Evolutionary conservation across 2,888 invertebrate species (phyloP).

Genomic region (Seira musarum): DNA sequence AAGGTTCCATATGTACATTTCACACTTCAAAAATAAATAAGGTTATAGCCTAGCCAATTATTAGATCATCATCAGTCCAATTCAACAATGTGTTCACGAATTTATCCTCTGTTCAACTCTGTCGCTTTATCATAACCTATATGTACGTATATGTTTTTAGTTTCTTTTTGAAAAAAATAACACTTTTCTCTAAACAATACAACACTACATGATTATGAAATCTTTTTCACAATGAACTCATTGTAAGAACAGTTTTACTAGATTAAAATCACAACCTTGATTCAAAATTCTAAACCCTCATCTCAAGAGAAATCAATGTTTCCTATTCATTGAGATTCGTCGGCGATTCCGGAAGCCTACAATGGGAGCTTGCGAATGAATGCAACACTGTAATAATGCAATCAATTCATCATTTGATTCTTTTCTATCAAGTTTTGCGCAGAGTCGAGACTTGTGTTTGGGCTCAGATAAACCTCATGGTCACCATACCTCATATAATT

Average conservation of each 20-base stretch:
- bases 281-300: neutral
- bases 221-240: constrained; percentile 4
- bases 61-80: neutral
- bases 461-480: too few relatives aligned
- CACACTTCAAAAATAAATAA: neutral
- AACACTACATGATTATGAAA: neutral
- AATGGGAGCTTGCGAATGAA: too few relatives aligned
- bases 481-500: too few relatives aligned
- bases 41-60: too few relatives aligned
- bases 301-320: too few relatives aligned
- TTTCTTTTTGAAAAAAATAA: neutral
- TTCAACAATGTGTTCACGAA: neutral
- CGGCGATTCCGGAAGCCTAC: too few relatives aligned
- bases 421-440: too few relatives aligned
- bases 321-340: too few relatives aligned
- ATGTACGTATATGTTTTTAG: neutral
- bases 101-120: neutral
- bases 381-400: too few relatives aligned
- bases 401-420: too few relatives aligned
- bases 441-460: too few relatives aligned
- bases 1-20: neutral
- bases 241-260: neutral
- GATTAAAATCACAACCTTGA: constrained; percentile 6
- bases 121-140: neutral
- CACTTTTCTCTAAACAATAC: neutral